A percentile compares a stretch with the other conserved stretches of the same genome.
These are phyloP conservation scores for Zophobas atratus DNA, from an alignment of 1,140 invertebrate genomes.

Conservation along the genomic window DNA sequence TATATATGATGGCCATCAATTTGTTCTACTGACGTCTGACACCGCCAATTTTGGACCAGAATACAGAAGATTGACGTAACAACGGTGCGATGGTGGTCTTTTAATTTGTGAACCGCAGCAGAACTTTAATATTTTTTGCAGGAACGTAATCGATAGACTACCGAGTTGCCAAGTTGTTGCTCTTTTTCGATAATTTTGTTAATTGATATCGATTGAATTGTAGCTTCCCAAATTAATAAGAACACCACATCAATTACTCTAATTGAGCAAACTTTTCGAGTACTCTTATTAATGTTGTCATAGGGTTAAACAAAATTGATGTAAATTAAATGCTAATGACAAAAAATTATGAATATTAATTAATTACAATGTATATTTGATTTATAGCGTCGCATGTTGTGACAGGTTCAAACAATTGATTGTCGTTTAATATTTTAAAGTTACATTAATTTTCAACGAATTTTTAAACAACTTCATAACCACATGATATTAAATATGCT, in stretches of 20 bases:
- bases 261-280: background rate
- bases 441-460: too few species aligned
- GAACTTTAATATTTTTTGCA: slow-evolving; percentile 22
- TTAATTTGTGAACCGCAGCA: slow-evolving; percentile 12
- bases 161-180: background rate
- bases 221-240: slow-evolving; percentile 13
- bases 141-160: background rate
- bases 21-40: slow-evolving; percentile 37
- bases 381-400: too few species aligned
- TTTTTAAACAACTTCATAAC: too few species aligned
- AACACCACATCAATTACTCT: slow-evolving; percentile 15
- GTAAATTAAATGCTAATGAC: too few species aligned
- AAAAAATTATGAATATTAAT: background rate
- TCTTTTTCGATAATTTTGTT: slow-evolving; percentile 6
- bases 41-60: slow-evolving; percentile 36
- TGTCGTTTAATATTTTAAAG: too few species aligned
- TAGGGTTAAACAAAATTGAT: too few species aligned
- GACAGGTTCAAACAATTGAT: too few species aligned
- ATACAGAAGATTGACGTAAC: slow-evolving; percentile 32
- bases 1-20: slow-evolving; percentile 42
- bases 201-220: slow-evolving; percentile 14
- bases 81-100: slow-evolving; percentile 1
- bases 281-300: too few species aligned
- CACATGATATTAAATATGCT: too few species aligned
- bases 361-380: slow-evolving; percentile 20